Evolutionary conservation across 1,140 invertebrate genomes (phyloP).

Genomic region (Brachionus calyciflorus): DNA sequence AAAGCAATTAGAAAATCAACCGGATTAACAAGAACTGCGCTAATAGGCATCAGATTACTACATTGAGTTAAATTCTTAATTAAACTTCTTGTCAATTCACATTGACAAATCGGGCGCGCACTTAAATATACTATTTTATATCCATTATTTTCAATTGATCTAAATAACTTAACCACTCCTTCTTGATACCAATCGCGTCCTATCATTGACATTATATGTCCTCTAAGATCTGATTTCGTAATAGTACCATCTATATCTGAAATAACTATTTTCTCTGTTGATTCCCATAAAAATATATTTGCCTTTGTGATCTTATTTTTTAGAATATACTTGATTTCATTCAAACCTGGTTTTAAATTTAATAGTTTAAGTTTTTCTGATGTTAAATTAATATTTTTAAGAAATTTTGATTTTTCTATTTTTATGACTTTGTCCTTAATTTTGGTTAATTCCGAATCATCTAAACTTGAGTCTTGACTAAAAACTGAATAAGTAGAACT

Average conservation of each 20-base stretch:
- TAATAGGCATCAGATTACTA: conserved; percentile 85
- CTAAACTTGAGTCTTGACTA: neutral
- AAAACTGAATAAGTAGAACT: neutral
- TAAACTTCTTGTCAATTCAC: conserved; percentile 84
- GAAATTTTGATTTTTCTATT: neutral
- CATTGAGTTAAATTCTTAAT: conserved; percentile 81
- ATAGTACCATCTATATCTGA: conserved; percentile 99
- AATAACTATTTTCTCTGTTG: conserved; percentile 93
- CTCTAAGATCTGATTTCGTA: conserved; percentile 96
- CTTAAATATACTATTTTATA: conserved; percentile 73
- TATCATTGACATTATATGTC: conserved; percentile 93
- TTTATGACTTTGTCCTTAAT: neutral
- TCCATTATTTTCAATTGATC: conserved; percentile 92
- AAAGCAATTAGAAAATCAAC: conserved; percentile 93
- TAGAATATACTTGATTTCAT: conserved; percentile 19
- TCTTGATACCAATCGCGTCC: conserved; percentile 70
- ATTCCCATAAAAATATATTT: conserved; percentile 92
- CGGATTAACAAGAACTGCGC: conserved; percentile 90
- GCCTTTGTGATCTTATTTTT: neutral
- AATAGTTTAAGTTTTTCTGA: neutral
- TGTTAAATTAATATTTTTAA: conserved; percentile 12
- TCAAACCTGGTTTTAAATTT: neutral
- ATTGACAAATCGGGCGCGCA: conserved; percentile 91
- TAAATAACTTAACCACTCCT: conserved; percentile 93
- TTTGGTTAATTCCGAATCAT: neutral